phyloP scores from a whole-genome alignment of 2,888 invertebrate genomes.

The Xestia xanthographa region DNA sequence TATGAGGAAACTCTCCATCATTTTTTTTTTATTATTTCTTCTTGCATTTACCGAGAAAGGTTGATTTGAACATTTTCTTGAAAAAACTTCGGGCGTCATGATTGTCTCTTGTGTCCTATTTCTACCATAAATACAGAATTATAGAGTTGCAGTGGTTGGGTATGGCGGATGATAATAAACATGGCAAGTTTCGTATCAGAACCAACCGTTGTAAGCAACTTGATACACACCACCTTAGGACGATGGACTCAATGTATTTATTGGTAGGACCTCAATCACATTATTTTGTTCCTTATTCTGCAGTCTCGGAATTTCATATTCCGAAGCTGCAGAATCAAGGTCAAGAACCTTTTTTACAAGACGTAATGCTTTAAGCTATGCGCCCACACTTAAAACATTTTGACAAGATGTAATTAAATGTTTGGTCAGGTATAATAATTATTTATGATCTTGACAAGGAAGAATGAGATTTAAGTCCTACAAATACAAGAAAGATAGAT shows the following conservation, averaged over 20 bases:
- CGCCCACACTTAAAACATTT: background rate
- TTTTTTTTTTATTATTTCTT: background rate
- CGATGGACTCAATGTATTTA: background rate
- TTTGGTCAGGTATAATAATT: background rate
- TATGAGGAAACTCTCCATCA: background rate
- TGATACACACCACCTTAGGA: background rate
- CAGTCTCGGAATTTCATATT: background rate
- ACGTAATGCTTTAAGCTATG: background rate
- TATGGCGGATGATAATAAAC: background rate
- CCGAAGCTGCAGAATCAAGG: background rate
- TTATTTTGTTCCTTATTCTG: background rate
- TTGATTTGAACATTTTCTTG: background rate
- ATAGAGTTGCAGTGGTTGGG: background rate
- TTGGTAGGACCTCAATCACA: background rate
- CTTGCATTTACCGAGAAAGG: too few relatives aligned
- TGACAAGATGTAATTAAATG: constrained; percentile 25
- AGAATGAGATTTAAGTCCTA: background rate
- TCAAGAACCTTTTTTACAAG: background rate
- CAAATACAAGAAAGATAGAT: background rate
- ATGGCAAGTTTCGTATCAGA: background rate
- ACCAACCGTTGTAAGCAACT: background rate
- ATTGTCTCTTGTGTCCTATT: background rate
- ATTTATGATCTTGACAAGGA: background rate
- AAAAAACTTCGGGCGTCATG: background rate
- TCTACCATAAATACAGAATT: background rate